phyloP scores from a whole-genome alignment of 1,140 invertebrate species.

The Megalonaias nervosa region DNA sequence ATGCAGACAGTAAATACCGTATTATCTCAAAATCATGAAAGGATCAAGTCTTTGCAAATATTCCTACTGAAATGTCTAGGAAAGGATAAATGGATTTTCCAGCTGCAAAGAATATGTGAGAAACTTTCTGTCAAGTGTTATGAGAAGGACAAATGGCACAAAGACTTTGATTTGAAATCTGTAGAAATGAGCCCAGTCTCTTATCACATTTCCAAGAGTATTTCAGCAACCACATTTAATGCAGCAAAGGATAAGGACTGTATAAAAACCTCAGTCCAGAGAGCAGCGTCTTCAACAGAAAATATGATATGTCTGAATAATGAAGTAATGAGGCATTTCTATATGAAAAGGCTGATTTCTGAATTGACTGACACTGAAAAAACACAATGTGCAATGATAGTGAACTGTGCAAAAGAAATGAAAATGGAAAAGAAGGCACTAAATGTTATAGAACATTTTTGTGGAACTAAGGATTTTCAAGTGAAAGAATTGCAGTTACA shows the following conservation, averaged over 20 bases:
- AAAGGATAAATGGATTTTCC: neutral
- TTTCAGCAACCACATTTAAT: neutral
- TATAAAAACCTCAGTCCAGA: neutral
- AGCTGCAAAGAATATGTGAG: neutral
- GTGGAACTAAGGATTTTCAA: slow-evolving; percentile 8
- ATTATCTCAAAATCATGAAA: neutral
- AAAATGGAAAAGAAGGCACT: neutral
- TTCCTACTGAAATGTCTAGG: slow-evolving; percentile 14
- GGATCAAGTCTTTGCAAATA: neutral
- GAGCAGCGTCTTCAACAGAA: neutral
- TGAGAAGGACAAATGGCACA: slow-evolving; percentile 10
- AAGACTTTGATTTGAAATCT: neutral
- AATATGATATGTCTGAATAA: slow-evolving; percentile 5
- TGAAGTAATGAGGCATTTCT: neutral
- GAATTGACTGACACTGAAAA: neutral
- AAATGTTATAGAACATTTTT: neutral
- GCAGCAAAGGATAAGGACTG: neutral
- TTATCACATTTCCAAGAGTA: neutral
- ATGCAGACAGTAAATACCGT: neutral
- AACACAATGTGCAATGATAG: neutral
- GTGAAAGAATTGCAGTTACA: neutral
- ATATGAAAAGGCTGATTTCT: neutral
- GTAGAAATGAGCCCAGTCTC: slow-evolving; percentile 6
- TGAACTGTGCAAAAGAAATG: neutral
- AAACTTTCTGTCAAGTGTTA: neutral